Conservation (phyloP, 2,888 invertebrate genomes). For the Cheilosia impressa region DNA sequence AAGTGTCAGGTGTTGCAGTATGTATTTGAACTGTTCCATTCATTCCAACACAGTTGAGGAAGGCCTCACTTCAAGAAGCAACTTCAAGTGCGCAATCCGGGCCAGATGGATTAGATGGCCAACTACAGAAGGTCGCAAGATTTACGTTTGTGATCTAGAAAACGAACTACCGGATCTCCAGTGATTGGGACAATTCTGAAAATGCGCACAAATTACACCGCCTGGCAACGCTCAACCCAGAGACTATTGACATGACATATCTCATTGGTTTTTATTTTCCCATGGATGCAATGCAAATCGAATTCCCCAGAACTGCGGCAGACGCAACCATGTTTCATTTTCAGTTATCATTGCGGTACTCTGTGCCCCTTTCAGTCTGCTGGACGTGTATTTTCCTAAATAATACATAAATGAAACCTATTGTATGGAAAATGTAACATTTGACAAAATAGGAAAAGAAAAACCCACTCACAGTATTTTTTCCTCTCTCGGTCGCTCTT, state of each 20-base stretch:
- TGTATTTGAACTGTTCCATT: too few species aligned
- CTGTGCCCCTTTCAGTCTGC: not conserved
- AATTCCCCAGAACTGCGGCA: not conserved
- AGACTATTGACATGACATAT: conserved; percentile 33
- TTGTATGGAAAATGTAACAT: not conserved
- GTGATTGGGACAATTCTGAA: too few species aligned
- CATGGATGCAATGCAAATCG: not conserved
- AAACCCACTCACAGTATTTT: conserved; percentile 6
- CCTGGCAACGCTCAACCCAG: conserved; percentile 3
- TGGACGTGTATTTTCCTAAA: too few species aligned
- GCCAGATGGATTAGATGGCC: too few species aligned
- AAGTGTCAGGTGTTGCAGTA: too few species aligned
- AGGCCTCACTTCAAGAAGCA: too few species aligned
- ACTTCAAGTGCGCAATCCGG: too few species aligned
- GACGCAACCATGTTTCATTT: not conserved
- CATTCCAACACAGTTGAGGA: too few species aligned
- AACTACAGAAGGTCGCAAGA: too few species aligned
- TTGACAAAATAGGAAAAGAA: not conserved
- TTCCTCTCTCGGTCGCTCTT: not conserved
- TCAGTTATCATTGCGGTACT: not conserved
- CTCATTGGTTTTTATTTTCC: not conserved
- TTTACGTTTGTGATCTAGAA: too few species aligned
- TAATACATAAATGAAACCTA: not conserved
- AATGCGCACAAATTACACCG: not conserved
- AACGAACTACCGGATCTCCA: too few species aligned